phyloP scores from a whole-genome alignment of 2,113 vertebrate species.

The Rhea americana region DNA sequence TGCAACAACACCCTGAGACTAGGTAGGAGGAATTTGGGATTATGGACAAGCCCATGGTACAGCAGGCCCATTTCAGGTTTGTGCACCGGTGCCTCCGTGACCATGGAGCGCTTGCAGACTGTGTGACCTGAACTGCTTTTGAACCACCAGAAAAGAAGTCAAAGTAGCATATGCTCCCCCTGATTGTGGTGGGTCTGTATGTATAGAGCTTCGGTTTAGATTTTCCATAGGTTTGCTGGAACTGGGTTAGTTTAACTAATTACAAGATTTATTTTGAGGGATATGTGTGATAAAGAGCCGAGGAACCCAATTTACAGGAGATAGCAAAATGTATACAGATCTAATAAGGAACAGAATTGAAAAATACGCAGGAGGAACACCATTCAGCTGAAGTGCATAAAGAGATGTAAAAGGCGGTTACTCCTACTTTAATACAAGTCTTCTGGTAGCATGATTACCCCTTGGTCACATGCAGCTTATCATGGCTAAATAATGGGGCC shows the following conservation, averaged over 20 bases:
- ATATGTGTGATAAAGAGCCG: background rate
- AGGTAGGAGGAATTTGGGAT: background rate
- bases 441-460: background rate
- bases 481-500: background rate
- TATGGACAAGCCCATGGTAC: background rate
- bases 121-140: background rate
- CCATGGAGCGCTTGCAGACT: background rate
- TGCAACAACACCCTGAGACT: background rate
- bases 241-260: background rate
- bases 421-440: background rate
- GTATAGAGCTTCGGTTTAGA: background rate
- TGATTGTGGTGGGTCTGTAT: background rate
- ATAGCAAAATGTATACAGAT: background rate
- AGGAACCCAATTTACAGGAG: background rate
- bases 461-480: background rate
- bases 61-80: background rate
- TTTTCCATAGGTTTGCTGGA: background rate
- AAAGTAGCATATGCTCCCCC: background rate
- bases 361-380: background rate
- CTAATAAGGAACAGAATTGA: background rate
- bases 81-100: background rate
- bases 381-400: rapidly evolving
- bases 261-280: background rate
- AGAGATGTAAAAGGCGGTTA: background rate
- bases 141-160: background rate